Percentiles rank a stretch among this genome's conserved stretches.
These are phyloP conservation scores for Albula glossodonta DNA, from an alignment of 2,113 vertebrate genomes.

Conservation along the genomic window DNA sequence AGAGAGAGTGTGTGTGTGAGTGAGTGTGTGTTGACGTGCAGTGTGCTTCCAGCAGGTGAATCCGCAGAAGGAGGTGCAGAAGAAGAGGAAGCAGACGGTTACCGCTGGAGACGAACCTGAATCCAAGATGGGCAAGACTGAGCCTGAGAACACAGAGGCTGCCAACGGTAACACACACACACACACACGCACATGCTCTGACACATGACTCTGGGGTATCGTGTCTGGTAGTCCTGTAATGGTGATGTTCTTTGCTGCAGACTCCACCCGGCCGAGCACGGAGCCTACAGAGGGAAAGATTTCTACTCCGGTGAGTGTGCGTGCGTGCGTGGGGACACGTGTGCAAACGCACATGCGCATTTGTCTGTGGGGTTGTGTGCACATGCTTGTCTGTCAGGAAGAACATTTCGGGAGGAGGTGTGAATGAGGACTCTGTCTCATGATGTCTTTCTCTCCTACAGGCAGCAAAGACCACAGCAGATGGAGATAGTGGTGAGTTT, in stretches of 20 bases:
- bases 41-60: conserved; percentile 56
- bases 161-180: conserved; percentile 40
- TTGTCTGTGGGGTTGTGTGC: not conserved
- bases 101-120: conserved; percentile 61
- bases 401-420: not conserved
- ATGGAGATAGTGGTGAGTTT: conserved; percentile 49
- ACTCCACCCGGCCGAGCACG: conserved; percentile 46
- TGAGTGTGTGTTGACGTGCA: conserved; percentile 19
- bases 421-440: not conserved
- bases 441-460: conserved; percentile 34
- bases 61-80: conserved; percentile 62
- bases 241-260: conserved; percentile 17
- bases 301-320: not conserved
- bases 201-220: not conserved
- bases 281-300: conserved; percentile 41
- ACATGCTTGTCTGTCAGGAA: not conserved
- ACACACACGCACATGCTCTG: not conserved
- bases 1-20: not conserved
- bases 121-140: conserved; percentile 65
- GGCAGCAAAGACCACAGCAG: conserved; percentile 48
- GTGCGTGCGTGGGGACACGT: not conserved
- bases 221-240: not conserved
- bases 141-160: conserved; percentile 36
- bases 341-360: no score
- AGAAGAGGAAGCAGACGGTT: conserved; percentile 68